Conservation (phyloP, 2,888 invertebrate genomes). For the Dryadula phaetusa region DNA sequence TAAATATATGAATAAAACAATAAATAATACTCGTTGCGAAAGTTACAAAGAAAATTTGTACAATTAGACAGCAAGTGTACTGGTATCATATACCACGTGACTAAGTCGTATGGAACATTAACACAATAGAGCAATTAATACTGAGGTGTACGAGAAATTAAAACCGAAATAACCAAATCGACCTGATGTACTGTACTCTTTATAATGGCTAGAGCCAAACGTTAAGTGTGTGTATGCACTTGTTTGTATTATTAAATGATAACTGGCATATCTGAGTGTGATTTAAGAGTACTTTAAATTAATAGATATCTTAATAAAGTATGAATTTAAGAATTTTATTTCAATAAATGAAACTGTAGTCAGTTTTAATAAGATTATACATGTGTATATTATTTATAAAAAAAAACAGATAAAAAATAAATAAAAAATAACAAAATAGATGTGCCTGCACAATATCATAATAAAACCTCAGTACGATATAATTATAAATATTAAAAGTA, state of each 20-base stretch:
- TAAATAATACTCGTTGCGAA: slow-evolving; percentile 74
- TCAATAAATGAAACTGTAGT: neutral
- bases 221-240: too few relatives aligned
- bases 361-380: neutral
- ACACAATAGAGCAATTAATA: slow-evolving; percentile 45
- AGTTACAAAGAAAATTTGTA: slow-evolving; percentile 61
- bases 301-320: neutral
- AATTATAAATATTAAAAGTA: slow-evolving; percentile 11
- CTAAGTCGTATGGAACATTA: slow-evolving; percentile 41
- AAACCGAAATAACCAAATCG: neutral
- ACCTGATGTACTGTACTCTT: slow-evolving; percentile 10
- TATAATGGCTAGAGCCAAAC: too few relatives aligned
- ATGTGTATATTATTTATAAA: slow-evolving; percentile 1
- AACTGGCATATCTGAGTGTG: neutral
- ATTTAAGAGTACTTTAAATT: slow-evolving; percentile 4
- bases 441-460: slow-evolving; percentile 10
- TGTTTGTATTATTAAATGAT: neutral
- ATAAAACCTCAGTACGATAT: slow-evolving; percentile 24
- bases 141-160: slow-evolving; percentile 44
- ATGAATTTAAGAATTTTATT: neutral
- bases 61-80: slow-evolving; percentile 62
- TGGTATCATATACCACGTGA: slow-evolving; percentile 50
- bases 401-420: slow-evolving; percentile 1
- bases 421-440: neutral
- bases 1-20: slow-evolving; percentile 61